Percentiles rank a stretch among this genome's conserved stretches.
Conservation (phyloP, 2,888 invertebrate genomes). For the Ochlodes sylvanus region DNA sequence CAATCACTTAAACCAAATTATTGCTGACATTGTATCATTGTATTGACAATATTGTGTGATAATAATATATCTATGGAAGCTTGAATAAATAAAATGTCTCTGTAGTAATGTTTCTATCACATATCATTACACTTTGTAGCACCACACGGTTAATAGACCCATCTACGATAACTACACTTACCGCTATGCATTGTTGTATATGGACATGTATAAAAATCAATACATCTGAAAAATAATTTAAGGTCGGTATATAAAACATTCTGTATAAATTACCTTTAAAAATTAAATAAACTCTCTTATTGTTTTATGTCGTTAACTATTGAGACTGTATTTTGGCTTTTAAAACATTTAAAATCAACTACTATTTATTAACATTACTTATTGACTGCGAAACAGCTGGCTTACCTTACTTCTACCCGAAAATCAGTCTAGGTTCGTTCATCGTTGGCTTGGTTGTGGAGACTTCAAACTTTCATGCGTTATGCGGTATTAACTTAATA, state of each 20-base stretch:
- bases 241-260: constrained; percentile 82
- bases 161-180: constrained; percentile 79
- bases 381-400: constrained; percentile 77
- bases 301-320: constrained; percentile 77
- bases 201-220: constrained; percentile 83
- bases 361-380: constrained; percentile 68
- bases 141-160: constrained; percentile 84
- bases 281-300: constrained; percentile 84
- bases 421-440: constrained; percentile 81
- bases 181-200: constrained; percentile 82
- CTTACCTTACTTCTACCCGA: constrained; percentile 80
- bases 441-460: constrained; percentile 68
- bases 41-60: constrained; percentile 63
- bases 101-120: constrained; percentile 84
- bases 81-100: constrained; percentile 84
- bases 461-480: constrained; percentile 55
- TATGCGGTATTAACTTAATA: constrained; percentile 68
- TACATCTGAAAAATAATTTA: constrained; percentile 84
- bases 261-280: constrained; percentile 81
- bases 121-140: constrained; percentile 83
- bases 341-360: constrained; percentile 73
- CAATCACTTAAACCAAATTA: constrained; percentile 73
- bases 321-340: constrained; percentile 80
- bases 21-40: constrained; percentile 68
- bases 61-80: constrained; percentile 79